Percentiles rank a stretch among this genome's conserved stretches.
Conservation (phyloP, 2,888 invertebrate genomes). For the Pocota personata region DNA sequence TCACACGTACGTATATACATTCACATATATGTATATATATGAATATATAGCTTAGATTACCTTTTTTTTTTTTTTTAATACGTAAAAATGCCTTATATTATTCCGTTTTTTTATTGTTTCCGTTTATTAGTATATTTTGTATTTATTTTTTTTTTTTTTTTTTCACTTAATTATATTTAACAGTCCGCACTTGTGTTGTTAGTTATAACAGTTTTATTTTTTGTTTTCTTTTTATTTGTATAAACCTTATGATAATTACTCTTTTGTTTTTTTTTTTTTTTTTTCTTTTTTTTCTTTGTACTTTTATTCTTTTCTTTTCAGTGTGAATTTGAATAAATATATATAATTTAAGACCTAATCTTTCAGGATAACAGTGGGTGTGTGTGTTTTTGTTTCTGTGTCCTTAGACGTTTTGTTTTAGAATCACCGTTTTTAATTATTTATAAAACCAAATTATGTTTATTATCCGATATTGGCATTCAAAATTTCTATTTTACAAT, state of each 20-base stretch:
- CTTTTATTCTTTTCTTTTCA: conserved; percentile 74
- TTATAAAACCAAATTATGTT: conserved; percentile 36
- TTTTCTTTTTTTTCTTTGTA: conserved; percentile 67
- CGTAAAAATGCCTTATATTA: conserved; percentile 77
- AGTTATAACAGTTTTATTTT: conserved; percentile 56
- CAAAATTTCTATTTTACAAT: conserved; percentile 26
- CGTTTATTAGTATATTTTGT: conserved; percentile 76
- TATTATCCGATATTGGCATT: conserved; percentile 63
- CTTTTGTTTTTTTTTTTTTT: conserved; percentile 61
- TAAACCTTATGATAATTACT: conserved; percentile 72
- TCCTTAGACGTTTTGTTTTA: conserved; percentile 62
- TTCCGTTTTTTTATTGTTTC: conserved; percentile 78
- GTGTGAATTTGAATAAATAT: conserved; percentile 72
- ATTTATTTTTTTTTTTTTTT: conserved; percentile 76
- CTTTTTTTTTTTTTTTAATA: conserved; percentile 68
- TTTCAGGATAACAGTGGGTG: conserved; percentile 74
- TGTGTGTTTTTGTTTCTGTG: conserved; percentile 72
- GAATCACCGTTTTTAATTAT: conserved; percentile 64
- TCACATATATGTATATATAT: conserved; percentile 74
- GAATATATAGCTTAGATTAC: conserved; percentile 68
- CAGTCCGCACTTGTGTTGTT: conserved; percentile 65
- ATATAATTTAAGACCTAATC: conserved; percentile 67
- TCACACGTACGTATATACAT: conserved; percentile 80
- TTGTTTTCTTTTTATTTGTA: conserved; percentile 57
- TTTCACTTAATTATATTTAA: conserved; percentile 66